Evolutionary conservation across 2,113 vertebrate species (phyloP).

Genomic region (Catharus fuscescens): DNA sequence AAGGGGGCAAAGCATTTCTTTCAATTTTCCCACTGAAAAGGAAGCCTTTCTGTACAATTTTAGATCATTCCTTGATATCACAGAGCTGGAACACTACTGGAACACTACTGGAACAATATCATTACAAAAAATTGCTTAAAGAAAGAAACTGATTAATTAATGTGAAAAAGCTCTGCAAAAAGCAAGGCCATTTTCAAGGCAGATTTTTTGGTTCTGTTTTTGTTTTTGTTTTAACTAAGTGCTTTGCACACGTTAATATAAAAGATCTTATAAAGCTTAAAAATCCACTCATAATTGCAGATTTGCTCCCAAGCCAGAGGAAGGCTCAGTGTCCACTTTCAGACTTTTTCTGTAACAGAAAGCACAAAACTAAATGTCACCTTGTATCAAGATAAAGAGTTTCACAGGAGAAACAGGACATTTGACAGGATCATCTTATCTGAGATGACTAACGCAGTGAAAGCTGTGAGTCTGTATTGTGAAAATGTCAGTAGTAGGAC

Average conservation of each 20-base stretch:
- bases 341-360: conserved; percentile 5
- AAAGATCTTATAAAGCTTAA: neutral
- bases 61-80: neutral
- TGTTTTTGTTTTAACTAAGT: neutral
- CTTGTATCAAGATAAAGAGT: neutral
- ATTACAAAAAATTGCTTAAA: neutral
- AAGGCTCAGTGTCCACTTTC: neutral
- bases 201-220: neutral
- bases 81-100: neutral
- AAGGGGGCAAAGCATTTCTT: neutral
- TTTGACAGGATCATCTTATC: conserved; percentile 2
- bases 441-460: neutral
- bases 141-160: neutral
- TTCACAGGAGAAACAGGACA: neutral
- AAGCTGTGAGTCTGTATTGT: neutral
- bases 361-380: conserved; percentile 12
- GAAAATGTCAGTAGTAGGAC: neutral
- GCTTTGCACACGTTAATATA: neutral
- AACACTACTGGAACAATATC: neutral
- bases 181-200: neutral
- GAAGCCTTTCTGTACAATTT: neutral
- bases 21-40: neutral
- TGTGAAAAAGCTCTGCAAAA: neutral
- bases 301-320: neutral
- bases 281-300: neutral